Percentiles rank a stretch among this genome's conserved stretches.
Conservation (phyloP, 2,888 invertebrate species). For the Phaedon cochleariae region DNA sequence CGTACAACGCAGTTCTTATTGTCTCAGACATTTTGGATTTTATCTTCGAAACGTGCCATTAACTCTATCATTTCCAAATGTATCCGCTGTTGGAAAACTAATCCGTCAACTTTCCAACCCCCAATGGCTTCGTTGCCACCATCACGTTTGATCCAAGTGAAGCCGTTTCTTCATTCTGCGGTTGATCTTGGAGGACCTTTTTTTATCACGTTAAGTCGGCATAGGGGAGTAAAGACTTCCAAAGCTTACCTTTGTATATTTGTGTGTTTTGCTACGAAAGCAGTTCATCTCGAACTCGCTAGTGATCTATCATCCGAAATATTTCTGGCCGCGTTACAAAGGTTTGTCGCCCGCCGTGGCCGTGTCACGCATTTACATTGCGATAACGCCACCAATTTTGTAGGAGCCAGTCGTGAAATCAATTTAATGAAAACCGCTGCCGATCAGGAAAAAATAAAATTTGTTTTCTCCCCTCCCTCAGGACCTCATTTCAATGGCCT, state of each 20-base stretch:
- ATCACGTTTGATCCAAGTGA: conserved; percentile 15
- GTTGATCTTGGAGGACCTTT: conserved; percentile 38
- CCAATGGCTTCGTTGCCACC: conserved; percentile 23
- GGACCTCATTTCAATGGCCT: no score
- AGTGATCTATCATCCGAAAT: conserved; percentile 22
- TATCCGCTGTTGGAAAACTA: conserved; percentile 6
- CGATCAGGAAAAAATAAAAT: no score
- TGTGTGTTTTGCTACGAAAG: conserved; percentile 35
- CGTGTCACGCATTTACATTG: no score
- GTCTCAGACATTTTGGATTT: conserved; percentile 17
- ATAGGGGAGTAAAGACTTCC: conserved; percentile 15
- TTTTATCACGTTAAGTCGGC: conserved; percentile 11
- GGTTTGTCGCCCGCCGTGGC: no score
- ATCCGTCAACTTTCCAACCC: background rate
- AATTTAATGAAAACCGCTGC: no score
- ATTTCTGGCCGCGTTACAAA: no score
- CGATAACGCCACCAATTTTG: no score
- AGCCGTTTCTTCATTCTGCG: conserved; percentile 21
- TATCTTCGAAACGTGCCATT: conserved; percentile 8
- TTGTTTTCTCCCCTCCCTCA: no score
- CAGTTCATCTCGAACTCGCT: conserved; percentile 46
- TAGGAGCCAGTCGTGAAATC: no score
- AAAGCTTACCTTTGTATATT: conserved; percentile 34
- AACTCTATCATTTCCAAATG: conserved; percentile 9
- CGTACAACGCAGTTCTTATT: background rate